Base-by-base conservation (phyloP, 2,888 invertebrate genomes). In the Amiota minor region DNA sequence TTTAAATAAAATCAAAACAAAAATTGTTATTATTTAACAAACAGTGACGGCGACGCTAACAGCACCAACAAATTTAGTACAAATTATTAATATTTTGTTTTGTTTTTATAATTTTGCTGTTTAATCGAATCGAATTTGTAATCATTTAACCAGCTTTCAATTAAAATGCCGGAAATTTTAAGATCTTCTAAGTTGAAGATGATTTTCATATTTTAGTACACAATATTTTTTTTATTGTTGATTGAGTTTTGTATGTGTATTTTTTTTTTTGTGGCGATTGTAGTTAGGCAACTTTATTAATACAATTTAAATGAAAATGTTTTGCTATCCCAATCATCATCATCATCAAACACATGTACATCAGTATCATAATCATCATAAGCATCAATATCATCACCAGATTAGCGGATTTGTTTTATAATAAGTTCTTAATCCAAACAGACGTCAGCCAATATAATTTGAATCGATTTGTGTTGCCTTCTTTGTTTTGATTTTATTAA, bases 81-180 rank as follows among this genome's bases (percentile, higher is more conserved):
- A 35, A 35, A 35, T 6, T 35, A 35, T 35, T 35, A 35, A 6
- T 35, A 35, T 35, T 35, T 35, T 46, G 12, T n/a, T 14, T 45
- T 64, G n/a, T 16, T 72, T 71, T 35, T 56, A 64, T 76, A 35
- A 67, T 73, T 59, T 72, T 23, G n/a, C 4, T 49, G 18, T 47
- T 61, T 55, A 81, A 83, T 83, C 81, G 71, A 71, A 75, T 70
- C 74, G 72, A 67, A 74, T 75, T 78, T 80, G 18, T 76, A 77
- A 76, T 47, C 62, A 74, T 73, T 75, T 75, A 62, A 74, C 70
- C 47, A 64, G 72, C 74, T 75, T 75, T 76, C 76, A 70, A 80
- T 80, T 80, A 77, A 77, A 77, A 77, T 78, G 83, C 82, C 83
- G 83, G 85, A 85, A 83, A 82, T 73, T 70, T 65, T 53, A 14